phyloP scores from a whole-genome alignment of 53 echinoderm and acorn worm genomes.

The Glandiceps talaboti region DNA sequence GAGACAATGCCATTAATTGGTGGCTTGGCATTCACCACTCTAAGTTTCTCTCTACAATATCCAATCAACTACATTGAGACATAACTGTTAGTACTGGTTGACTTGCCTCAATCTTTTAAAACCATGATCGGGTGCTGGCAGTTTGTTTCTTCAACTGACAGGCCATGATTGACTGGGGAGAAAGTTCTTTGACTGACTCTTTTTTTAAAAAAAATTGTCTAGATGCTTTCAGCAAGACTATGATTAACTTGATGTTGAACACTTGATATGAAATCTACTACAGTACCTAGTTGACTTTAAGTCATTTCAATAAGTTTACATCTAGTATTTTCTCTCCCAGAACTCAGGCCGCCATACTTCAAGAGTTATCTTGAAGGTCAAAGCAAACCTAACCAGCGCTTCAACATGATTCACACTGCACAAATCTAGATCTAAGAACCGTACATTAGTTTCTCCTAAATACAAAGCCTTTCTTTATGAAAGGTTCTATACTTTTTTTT shows the following conservation, averaged over 20 bases:
- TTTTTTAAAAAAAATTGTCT: background rate
- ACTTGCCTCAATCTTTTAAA: background rate
- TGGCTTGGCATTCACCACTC: too few relatives aligned
- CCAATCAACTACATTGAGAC: too few relatives aligned
- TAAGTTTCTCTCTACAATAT: too few relatives aligned
- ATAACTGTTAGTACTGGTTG: background rate
- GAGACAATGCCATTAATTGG: background rate
- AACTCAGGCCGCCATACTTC: background rate
- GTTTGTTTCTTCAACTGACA: background rate
- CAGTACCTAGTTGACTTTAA: background rate
- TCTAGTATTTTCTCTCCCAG: background rate
- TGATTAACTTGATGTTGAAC: background rate
- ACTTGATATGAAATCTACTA: background rate
- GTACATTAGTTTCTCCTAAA: background rate
- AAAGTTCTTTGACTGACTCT: background rate
- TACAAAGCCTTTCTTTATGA: background rate
- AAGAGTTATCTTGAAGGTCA: too few relatives aligned
- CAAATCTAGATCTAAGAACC: background rate
- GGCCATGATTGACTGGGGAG: background rate
- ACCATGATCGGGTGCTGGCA: too few relatives aligned
- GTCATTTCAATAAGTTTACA: background rate
- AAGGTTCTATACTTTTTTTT: background rate
- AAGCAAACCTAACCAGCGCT: too few relatives aligned
- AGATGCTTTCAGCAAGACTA: background rate
- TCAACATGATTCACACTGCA: too few relatives aligned